Conservation (phyloP, 2,888 invertebrate species). For the Cenopis cana region DNA sequence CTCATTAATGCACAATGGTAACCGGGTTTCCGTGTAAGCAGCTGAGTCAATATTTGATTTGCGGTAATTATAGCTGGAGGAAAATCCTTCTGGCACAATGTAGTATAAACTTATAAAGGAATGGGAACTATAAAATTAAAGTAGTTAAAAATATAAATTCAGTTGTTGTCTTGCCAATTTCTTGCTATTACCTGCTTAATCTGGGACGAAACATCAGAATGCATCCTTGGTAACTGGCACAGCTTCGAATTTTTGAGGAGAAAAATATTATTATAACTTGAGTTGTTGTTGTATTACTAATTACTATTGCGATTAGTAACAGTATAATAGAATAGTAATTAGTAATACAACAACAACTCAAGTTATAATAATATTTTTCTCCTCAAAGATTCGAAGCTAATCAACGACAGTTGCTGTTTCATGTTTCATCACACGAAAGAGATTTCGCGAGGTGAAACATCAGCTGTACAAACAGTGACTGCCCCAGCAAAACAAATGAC, state of each 20-base stretch:
- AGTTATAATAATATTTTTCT: too few relatives aligned
- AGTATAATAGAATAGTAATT: too few relatives aligned
- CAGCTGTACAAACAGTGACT: too few relatives aligned
- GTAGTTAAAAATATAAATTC: neutral
- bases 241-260: neutral
- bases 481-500: too few relatives aligned
- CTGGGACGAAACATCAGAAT: neutral
- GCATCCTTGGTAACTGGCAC: neutral
- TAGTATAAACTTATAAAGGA: neutral
- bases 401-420: too few relatives aligned
- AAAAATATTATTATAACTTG: too few relatives aligned
- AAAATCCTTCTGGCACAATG: conserved; percentile 6
- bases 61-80: conserved; percentile 24
- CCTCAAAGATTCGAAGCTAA: too few relatives aligned
- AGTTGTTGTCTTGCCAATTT: neutral
- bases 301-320: too few relatives aligned
- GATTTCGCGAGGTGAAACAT: too few relatives aligned
- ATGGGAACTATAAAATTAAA: neutral
- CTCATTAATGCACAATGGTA: conserved; percentile 11
- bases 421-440: too few relatives aligned
- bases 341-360: too few relatives aligned
- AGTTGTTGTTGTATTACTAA: too few relatives aligned
- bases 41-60: conserved; percentile 33
- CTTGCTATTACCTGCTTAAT: neutral
- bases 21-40: conserved; percentile 31